Percentiles rank a stretch among this genome's conserved stretches.
Evolutionary conservation across 2,797 vertebrate species (phyloP).

Genomic region (Myotis findleyi): DNA sequence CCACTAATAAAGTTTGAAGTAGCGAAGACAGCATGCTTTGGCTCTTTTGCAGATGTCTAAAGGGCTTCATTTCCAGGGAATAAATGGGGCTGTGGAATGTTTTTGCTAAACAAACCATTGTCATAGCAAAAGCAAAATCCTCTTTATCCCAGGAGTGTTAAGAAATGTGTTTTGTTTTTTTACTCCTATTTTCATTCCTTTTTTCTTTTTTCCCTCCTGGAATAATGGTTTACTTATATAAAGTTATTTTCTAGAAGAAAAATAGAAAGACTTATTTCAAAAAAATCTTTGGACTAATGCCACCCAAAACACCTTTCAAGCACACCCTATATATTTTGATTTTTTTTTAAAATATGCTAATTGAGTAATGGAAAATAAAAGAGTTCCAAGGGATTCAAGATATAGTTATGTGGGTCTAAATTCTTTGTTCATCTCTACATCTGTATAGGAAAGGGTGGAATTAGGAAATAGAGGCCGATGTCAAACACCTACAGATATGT

Average conservation of each 20-base stretch:
- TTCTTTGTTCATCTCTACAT: neutral
- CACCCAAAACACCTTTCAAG: constrained; percentile 32
- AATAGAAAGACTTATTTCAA: neutral
- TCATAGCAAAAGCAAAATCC: constrained; percentile 64
- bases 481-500: neutral
- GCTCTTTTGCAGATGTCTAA: neutral
- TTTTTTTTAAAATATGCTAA: neutral
- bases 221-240: constrained; percentile 47
- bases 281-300: constrained; percentile 22
- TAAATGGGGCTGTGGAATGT: constrained; percentile 18
- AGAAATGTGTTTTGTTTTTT: constrained; percentile 69
- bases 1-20: neutral
- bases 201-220: neutral
- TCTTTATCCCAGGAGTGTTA: constrained; percentile 59
- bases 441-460: neutral
- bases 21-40: neutral
- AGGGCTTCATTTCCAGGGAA: constrained; percentile 50
- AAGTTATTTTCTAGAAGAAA: constrained; percentile 61
- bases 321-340: neutral
- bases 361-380: neutral
- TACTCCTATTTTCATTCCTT: constrained; percentile 8
- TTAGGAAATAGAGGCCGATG: neutral
- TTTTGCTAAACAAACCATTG: constrained; percentile 67
- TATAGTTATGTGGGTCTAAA: neutral
- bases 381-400: constrained; percentile 20